Evolutionary conservation across 2,113 vertebrate genomes (phyloP).

Genomic region (Rutilus rutilus): DNA sequence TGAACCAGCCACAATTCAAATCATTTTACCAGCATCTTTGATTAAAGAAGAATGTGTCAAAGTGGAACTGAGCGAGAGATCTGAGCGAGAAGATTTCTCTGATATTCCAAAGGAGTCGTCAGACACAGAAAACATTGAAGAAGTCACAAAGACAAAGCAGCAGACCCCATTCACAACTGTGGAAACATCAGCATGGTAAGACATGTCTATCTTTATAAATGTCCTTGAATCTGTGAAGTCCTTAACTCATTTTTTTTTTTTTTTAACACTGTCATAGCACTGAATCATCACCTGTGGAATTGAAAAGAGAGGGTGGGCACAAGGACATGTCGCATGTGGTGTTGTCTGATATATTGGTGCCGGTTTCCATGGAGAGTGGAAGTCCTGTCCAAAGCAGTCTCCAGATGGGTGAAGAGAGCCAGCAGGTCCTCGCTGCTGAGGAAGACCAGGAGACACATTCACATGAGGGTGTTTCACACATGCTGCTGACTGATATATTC

Average conservation of each 20-base stretch:
- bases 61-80: neutral
- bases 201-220: neutral
- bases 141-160: no score
- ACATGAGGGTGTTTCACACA: constrained; percentile 10
- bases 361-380: neutral
- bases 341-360: neutral
- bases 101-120: neutral
- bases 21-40: neutral
- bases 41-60: neutral
- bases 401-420: neutral
- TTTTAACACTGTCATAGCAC: neutral
- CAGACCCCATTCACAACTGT: neutral
- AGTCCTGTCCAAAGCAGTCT: neutral
- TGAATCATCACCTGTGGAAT: neutral
- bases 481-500: constrained; percentile 24
- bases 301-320: neutral
- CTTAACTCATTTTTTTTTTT: neutral
- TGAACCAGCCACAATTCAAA: neutral
- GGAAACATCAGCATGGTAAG: neutral
- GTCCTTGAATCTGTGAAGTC: neutral
- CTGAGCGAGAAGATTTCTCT: neutral
- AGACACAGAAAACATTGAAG: no score
- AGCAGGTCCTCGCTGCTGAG: neutral
- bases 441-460: neutral
- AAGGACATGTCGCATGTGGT: neutral